Percentiles rank a stretch among this genome's conserved stretches.
Conservation (phyloP, 2,797 vertebrate genomes). For the Okamejei kenojei region DNA sequence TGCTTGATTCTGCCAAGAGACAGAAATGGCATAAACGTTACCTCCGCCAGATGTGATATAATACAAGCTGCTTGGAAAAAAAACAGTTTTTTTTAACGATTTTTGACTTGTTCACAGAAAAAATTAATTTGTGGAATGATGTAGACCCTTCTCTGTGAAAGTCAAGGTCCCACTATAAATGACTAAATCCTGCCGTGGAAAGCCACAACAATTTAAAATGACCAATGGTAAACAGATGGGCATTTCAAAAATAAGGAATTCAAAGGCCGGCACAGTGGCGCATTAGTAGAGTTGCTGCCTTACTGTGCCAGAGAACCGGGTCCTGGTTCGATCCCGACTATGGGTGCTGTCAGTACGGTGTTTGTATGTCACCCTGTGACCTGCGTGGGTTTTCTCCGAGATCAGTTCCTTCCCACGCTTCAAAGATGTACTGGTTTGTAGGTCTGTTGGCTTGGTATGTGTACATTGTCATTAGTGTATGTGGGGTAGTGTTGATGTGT, state of each 20-base stretch:
- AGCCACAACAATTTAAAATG: neutral
- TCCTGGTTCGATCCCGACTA: too few species aligned
- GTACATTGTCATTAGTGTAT: too few species aligned
- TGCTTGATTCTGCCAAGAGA: neutral
- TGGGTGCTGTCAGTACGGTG: too few species aligned
- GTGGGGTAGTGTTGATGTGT: too few species aligned
- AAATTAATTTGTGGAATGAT: neutral
- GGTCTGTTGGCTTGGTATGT: too few species aligned
- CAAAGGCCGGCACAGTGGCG: neutral
- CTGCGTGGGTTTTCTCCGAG: too few species aligned
- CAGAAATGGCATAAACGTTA: neutral
- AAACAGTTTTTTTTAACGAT: neutral
- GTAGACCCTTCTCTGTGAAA: too few species aligned
- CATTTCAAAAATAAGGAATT: neutral
- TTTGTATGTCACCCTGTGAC: too few species aligned
- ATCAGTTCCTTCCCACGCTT: too few species aligned
- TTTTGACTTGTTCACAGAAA: neutral
- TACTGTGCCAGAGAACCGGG: too few species aligned
- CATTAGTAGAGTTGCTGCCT: too few species aligned
- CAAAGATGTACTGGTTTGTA: too few species aligned
- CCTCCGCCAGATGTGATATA: neutral
- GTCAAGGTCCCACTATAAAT: neutral
- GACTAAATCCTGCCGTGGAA: neutral
- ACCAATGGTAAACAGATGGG: neutral
- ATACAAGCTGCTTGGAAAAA: neutral